Conservation (phyloP, 2,797 vertebrate species). For the Urophycis tenuis region DNA sequence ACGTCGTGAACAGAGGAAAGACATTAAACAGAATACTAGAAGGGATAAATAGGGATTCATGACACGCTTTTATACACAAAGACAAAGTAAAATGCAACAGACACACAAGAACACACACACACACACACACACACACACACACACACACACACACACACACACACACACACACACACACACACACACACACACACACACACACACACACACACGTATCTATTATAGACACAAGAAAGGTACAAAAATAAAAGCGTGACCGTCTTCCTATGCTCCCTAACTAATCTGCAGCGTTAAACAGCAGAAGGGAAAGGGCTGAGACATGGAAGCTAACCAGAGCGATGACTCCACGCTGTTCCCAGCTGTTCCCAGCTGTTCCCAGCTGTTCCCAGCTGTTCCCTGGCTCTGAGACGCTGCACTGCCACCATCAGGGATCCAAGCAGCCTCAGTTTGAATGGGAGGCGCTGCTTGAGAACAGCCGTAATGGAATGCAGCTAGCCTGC, state of each 20-base stretch:
- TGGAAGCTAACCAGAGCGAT: neutral
- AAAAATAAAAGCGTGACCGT: neutral
- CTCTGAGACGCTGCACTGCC: no score
- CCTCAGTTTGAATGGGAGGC: no score
- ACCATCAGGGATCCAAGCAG: no score
- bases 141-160: no score
- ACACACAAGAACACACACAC: no score
- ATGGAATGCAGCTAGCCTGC: neutral
- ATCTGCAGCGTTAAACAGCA: neutral
- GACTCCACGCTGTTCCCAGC: neutral
- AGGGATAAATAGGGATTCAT: neutral
- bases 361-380: no score
- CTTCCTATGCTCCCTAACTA: neutral
- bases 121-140: no score
- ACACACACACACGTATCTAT: neutral
- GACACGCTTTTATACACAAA: neutral
- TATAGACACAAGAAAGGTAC: neutral
- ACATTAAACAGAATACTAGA: neutral
- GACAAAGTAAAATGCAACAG: neutral
- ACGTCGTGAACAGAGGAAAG: neutral
- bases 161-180: no score
- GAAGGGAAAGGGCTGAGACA: neutral
- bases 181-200: neutral
- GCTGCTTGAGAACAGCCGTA: no score
- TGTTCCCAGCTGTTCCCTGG: no score